Base-by-base conservation (phyloP, 2,797 vertebrate species). In the Podargus strigoides region DNA sequence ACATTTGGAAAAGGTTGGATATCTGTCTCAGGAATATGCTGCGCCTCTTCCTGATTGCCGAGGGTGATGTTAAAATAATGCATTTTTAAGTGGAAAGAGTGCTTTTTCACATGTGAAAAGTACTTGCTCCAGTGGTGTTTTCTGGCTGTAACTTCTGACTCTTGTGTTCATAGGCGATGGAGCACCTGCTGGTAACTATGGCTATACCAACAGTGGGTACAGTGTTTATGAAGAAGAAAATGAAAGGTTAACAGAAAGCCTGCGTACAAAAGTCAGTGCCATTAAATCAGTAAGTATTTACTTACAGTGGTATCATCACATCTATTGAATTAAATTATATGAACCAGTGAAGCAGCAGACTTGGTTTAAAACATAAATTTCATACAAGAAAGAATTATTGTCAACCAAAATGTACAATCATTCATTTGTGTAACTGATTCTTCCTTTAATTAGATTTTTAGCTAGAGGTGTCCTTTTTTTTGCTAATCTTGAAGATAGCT, bases 171-270 rank as follows among this genome's bases (percentile, higher is more conserved):
- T 60, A 98, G 98, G 98, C 5, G 98, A 98, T 44, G 97, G 94
- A 81, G 94, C 75, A 24, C 69, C 97, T 76, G 58, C 96, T 49
- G 93, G 97, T 21, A 97, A 67, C 96, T 95, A 97, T n/a, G 96
- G 97, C 94, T 98, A 98, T 20, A 59, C 95, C 63, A 96, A 80
- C 10, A 99, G 99, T 87, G 99, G 99, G 3, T 99, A 99, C 93
- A 99, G 98, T 53, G 98, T 99, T 50, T 98, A 99, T 4, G 99
- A 99, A 80, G 99, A 99, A 85, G 99, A 99, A 89, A 99, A 99
- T 15, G 98, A 99, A 49, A 98, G 98, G 47, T 96, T 99, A 58
- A 98, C 99, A 16, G 99, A 99, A 90, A 99, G 98, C 73, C 98
- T 99, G 78, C 98, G 98, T 62, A 98, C 97, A 3, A 99, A 99